Evolutionary conservation across 2,113 vertebrate species (phyloP).

Genomic region (Trinectes maculatus): DNA sequence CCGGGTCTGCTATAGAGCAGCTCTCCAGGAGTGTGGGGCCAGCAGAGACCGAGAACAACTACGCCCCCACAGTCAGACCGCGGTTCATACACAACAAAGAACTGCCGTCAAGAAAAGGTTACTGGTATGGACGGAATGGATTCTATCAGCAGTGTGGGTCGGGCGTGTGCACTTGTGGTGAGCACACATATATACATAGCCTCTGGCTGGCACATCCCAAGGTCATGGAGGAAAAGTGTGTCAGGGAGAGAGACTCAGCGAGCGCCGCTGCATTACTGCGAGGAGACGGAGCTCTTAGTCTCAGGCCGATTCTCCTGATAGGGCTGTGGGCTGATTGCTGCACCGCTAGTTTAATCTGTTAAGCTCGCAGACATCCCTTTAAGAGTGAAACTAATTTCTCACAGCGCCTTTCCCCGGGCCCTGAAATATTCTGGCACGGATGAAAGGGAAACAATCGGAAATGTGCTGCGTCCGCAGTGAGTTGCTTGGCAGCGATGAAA

Average conservation of each 20-base stretch:
- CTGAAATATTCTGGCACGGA: slow-evolving; percentile 51
- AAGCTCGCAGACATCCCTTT: slow-evolving; percentile 61
- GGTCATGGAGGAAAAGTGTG: slow-evolving; percentile 74
- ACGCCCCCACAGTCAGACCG: slow-evolving; percentile 27
- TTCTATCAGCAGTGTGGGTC: slow-evolving; percentile 29
- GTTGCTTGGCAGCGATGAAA: slow-evolving; percentile 22
- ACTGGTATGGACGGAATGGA: slow-evolving; percentile 39
- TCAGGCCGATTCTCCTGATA: slow-evolving; percentile 67
- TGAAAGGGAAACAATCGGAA: slow-evolving; percentile 57
- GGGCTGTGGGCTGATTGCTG: slow-evolving; percentile 60
- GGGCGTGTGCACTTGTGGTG: background rate
- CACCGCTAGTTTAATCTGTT: slow-evolving; percentile 67
- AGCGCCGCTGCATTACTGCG: slow-evolving; percentile 60
- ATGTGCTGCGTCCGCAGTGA: slow-evolving; percentile 59
- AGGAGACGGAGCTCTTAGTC: slow-evolving; percentile 50
- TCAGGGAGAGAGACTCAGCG: slow-evolving; percentile 57
- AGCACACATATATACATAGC: slow-evolving; percentile 37
- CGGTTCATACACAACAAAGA: slow-evolving; percentile 47
- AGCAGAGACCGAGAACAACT: slow-evolving; percentile 44
- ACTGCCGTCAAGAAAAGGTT: slow-evolving; percentile 40
- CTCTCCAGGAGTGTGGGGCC: slow-evolving; percentile 52
- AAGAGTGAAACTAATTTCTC: slow-evolving; percentile 70
- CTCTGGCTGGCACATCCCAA: slow-evolving; percentile 60
- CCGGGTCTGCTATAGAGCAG: slow-evolving; percentile 57
- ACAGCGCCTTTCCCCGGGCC: slow-evolving; percentile 44